Percentiles rank a stretch among this genome's conserved stretches.
phyloP scores from a whole-genome alignment of 2,113 vertebrate species.

The Lanius ludovicianus region DNA sequence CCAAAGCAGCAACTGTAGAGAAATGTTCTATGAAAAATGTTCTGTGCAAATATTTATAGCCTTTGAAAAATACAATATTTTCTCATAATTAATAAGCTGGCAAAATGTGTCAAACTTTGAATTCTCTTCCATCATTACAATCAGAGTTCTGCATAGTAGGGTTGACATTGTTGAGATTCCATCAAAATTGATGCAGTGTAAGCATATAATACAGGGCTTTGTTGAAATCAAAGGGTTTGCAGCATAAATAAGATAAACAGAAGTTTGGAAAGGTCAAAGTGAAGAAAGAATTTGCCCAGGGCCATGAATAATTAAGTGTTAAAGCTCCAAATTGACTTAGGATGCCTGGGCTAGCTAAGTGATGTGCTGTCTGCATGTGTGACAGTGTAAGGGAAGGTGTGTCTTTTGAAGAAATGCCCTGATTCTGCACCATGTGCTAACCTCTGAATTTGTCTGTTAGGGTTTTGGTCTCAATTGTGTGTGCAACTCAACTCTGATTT shows the following conservation, averaged over 20 bases:
- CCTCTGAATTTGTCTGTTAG: neutral
- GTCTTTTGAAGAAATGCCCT: neutral
- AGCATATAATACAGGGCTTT: neutral
- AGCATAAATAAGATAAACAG: neutral
- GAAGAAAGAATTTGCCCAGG: neutral
- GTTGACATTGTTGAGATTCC: neutral
- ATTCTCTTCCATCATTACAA: neutral
- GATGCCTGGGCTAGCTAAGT: neutral
- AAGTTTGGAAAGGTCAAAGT: constrained; percentile 6
- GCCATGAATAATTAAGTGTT: neutral
- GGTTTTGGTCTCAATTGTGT: neutral
- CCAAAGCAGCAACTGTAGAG: neutral
- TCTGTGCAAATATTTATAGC: neutral
- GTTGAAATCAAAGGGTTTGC: neutral
- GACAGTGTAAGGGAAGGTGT: neutral
- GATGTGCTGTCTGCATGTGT: neutral
- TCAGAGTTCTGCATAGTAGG: neutral
- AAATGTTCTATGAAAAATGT: neutral
- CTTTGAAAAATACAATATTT: neutral
- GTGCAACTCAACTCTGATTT: neutral
- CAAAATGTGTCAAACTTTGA: neutral
- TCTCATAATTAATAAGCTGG: neutral
- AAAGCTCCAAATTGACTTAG: neutral
- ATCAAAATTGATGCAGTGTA: neutral
- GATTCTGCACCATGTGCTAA: neutral